Conservation (phyloP, 2,888 invertebrate species). For the Marasmarcha lunaedactyla region DNA sequence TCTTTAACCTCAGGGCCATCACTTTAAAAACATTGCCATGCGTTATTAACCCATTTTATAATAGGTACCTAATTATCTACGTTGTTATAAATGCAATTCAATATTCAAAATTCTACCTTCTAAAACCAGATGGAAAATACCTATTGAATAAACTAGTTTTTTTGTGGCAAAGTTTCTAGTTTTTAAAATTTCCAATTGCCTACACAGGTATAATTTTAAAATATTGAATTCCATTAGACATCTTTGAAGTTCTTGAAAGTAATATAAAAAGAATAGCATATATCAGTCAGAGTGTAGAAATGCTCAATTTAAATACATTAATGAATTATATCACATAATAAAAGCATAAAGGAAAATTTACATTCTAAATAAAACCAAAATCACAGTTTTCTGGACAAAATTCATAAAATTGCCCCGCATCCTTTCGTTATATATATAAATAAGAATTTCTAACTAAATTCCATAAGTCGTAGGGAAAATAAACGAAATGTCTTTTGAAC, state of each 20-base stretch:
- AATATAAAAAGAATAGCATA: constrained; percentile 28
- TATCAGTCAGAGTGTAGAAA: constrained; percentile 38
- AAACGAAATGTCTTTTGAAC: constrained; percentile 59
- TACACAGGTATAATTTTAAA: no score
- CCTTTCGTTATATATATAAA: constrained; percentile 24
- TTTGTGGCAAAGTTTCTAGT: no score
- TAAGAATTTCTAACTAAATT: constrained; percentile 13
- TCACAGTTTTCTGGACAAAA: constrained; percentile 64
- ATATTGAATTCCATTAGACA: no score
- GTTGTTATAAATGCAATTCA: no score
- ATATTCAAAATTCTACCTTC: not conserved
- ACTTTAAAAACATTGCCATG: no score
- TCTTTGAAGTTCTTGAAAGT: not conserved
- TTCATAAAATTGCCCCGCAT: constrained; percentile 53
- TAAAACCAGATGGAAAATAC: no score
- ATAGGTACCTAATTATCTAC: no score
- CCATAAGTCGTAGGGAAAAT: no score
- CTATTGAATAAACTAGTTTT: no score
- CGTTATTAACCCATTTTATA: no score
- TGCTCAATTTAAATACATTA: constrained; percentile 6
- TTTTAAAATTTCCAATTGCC: no score
- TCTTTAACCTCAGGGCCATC: no score
- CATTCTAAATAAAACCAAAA: constrained; percentile 65
- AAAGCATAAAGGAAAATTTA: constrained; percentile 58
- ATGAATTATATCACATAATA: constrained; percentile 49